Base-by-base conservation (phyloP, 2,888 invertebrate genomes). In the Limenitis arthemis region DNA sequence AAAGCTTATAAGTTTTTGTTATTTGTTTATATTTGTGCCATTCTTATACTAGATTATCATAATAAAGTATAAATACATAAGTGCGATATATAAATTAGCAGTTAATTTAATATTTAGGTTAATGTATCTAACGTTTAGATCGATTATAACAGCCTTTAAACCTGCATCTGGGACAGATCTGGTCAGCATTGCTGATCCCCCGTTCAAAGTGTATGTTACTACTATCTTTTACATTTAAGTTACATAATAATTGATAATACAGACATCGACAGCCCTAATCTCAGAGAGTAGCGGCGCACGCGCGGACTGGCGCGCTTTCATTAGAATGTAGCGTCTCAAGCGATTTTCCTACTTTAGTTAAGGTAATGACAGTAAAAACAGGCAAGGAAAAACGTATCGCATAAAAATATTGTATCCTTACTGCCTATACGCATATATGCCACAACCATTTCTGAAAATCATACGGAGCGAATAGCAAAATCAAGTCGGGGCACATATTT, bases 401-500 rank as follows among this genome's bases (percentile, higher is more conserved):
- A 85, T 86, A 86, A 84, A 86, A 86, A 86, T 85, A 86, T 86
- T 84, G 84, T 79, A 84, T 81, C 79, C 82, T 75, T 77, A 72
- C 72, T 74, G 73, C 74, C 68, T 79, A 81, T 85, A 82, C 73
- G 73, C 74, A 68, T 79, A 81, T 85, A 82, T 72, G 75, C 73
- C 68, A 69, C 72, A 67, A 75, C 82, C 85, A 79, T 83, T 85
- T 86, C 85, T 85, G 86, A 86, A 84, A 86, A 86, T 86, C 86
- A 86, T 84, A 84, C 86, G 84, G 84, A 77, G 79, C 77, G 75
- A 67, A 72, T 70, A 71, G 75, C 73, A 70, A 67, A 69, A 77
- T 72, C 79, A 60, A 75, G 80, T 79, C 65, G 66, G 71, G 66
- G 70, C 79, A 70, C 85, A 86, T 86, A 83, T 83, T 83, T 86